Evolutionary conservation across 2,888 invertebrate genomes (phyloP).

Genomic region (Lagria hirta): DNA sequence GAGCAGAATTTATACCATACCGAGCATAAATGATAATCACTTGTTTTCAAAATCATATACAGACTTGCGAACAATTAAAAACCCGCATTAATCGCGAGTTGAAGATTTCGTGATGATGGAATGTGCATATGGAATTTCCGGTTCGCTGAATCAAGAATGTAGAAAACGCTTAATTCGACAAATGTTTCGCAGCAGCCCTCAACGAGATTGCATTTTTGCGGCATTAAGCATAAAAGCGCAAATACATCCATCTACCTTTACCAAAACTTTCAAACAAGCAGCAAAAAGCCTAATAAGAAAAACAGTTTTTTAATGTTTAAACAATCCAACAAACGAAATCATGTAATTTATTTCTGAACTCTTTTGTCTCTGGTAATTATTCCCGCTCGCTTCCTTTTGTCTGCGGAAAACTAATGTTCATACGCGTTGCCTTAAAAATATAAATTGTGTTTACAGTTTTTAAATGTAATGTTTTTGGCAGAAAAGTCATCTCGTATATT

Average conservation of each 20-base stretch:
- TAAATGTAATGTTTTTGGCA: slow-evolving; percentile 26
- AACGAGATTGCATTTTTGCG: slow-evolving; percentile 47
- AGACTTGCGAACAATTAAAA: slow-evolving; percentile 40
- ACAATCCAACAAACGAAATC: slow-evolving; percentile 9
- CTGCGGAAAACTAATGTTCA: slow-evolving; percentile 33
- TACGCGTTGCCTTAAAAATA: slow-evolving; percentile 34
- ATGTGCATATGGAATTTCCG: slow-evolving; percentile 52
- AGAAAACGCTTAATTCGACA: slow-evolving; percentile 49
- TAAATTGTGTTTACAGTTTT: slow-evolving; percentile 35
- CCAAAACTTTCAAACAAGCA: slow-evolving; percentile 4
- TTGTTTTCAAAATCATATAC: slow-evolving; percentile 34
- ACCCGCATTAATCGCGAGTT: slow-evolving; percentile 46
- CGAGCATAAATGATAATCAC: slow-evolving; percentile 17
- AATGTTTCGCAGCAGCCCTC: slow-evolving; percentile 44
- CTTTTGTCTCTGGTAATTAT: slow-evolving; percentile 34
- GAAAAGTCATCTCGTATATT: slow-evolving; percentile 14
- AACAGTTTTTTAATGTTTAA: slow-evolving; percentile 6
- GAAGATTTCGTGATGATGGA: slow-evolving; percentile 49
- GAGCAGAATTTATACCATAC: slow-evolving; percentile 21
- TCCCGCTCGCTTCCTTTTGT: slow-evolving; percentile 31
- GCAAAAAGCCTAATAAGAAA: neutral
- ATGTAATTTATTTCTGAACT: slow-evolving; percentile 33
- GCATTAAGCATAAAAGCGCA: slow-evolving; percentile 38
- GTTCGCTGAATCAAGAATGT: slow-evolving; percentile 51
- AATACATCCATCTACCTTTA: slow-evolving; percentile 13